Conservation (phyloP, 2,797 vertebrate genomes). For the Protonibea diacanthus region DNA sequence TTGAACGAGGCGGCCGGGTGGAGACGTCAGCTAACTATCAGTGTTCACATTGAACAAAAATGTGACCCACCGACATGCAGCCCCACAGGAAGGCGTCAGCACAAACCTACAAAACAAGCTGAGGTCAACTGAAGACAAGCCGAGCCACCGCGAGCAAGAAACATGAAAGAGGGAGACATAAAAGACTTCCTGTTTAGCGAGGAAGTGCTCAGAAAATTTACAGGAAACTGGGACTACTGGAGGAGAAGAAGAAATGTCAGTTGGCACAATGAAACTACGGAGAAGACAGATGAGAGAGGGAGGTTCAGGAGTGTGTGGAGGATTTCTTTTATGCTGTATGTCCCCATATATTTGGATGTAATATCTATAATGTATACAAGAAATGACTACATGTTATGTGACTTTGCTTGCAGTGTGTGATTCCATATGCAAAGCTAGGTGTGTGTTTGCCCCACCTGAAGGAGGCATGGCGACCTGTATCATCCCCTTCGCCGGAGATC, state of each 20-base stretch:
- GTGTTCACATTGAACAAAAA: slow-evolving; percentile 30
- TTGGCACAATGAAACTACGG: neutral
- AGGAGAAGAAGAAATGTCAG: slow-evolving; percentile 18
- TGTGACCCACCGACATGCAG: slow-evolving; percentile 20
- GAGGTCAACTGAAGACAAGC: slow-evolving; percentile 25
- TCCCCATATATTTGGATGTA: neutral
- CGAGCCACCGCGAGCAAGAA: slow-evolving; percentile 4
- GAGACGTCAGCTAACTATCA: slow-evolving; percentile 22
- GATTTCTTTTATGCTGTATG: too few relatives aligned
- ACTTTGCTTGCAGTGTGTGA: too few relatives aligned
- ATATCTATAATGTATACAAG: neutral
- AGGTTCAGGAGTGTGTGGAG: neutral
- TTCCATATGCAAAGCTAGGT: too few relatives aligned
- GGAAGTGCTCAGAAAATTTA: slow-evolving; percentile 17
- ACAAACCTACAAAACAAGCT: slow-evolving; percentile 25
- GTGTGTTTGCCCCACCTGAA: too few relatives aligned
- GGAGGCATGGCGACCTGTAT: too few relatives aligned
- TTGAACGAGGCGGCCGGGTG: slow-evolving; percentile 26
- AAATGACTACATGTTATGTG: neutral
- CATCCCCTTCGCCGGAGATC: too few relatives aligned
- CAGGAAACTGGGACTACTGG: slow-evolving; percentile 27
- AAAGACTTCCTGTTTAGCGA: slow-evolving; percentile 53
- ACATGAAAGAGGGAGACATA: slow-evolving; percentile 33
- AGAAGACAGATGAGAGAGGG: neutral
- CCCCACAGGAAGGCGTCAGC: slow-evolving; percentile 2